These are phyloP conservation scores for Pheosia tremula DNA, from an alignment of 2,888 invertebrate genomes.

Conservation along the genomic window DNA sequence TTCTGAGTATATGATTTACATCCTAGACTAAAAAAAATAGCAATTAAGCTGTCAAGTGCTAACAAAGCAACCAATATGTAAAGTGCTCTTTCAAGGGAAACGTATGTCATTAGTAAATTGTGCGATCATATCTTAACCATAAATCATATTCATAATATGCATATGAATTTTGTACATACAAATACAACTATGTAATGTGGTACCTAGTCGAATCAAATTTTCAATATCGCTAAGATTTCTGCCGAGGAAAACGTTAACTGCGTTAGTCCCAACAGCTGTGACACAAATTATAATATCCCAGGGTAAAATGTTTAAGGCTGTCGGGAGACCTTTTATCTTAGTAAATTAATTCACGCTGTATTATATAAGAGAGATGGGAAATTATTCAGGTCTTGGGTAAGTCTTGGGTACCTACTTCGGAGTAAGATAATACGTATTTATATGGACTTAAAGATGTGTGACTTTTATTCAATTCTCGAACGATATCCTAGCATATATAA, in stretches of 20 bases:
- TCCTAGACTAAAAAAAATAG: constrained; percentile 4
- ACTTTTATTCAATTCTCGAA: no score
- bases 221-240: constrained; percentile 26
- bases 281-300: constrained; percentile 40
- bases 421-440: not conserved
- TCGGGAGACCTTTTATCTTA: constrained; percentile 35
- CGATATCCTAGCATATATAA: no score
- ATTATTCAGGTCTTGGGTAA: constrained; percentile 10
- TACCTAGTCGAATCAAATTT: constrained; percentile 30
- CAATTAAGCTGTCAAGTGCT: not conserved
- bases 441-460: not conserved
- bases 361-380: constrained; percentile 23
- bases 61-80: constrained; percentile 13
- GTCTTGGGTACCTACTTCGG: not conserved
- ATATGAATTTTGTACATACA: not conserved
- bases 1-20: no score
- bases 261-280: constrained; percentile 39
- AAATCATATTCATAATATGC: constrained; percentile 1
- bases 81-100: constrained; percentile 2
- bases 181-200: constrained; percentile 11
- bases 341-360: constrained; percentile 35
- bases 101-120: constrained; percentile 3
- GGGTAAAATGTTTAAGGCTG: constrained; percentile 37
- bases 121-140: constrained; percentile 1
- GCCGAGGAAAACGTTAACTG: constrained; percentile 36